phyloP scores from a whole-genome alignment of 2,113 vertebrate species.

The Peromyscus maniculatus region DNA sequence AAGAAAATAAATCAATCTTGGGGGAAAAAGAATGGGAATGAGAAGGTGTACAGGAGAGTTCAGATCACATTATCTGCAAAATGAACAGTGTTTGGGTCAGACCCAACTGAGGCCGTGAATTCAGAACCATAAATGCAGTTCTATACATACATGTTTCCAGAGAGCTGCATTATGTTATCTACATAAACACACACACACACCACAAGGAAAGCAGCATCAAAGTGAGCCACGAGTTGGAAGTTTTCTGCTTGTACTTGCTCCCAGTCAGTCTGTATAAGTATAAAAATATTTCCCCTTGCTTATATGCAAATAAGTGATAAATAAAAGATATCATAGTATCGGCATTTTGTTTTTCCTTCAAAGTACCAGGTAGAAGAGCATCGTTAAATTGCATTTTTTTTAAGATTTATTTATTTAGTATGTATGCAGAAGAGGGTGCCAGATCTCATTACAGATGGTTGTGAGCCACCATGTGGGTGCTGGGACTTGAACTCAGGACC shows the following conservation, averaged over 20 bases:
- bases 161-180: not conserved
- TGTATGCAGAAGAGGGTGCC: too few species aligned
- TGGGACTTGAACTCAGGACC: too few species aligned
- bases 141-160: not conserved
- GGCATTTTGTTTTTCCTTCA: constrained; percentile 21
- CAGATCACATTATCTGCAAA: not conserved
- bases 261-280: constrained; percentile 17
- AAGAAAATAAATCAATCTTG: not conserved
- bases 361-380: not conserved
- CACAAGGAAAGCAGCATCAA: not conserved
- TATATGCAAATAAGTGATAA: not conserved
- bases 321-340: not conserved
- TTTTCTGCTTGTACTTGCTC: not conserved
- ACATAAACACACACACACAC: not conserved
- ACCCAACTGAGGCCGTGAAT: not conserved
- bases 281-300: not conserved
- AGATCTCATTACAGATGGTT: too few species aligned
- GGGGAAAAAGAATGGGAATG: not conserved
- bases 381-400: not conserved
- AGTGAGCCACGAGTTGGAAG: not conserved
- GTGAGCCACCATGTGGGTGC: too few species aligned
- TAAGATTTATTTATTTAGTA: too few species aligned
- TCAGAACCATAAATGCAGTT: not conserved
- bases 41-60: not conserved
- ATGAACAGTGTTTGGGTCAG: not conserved